Conservation (phyloP, 2,888 invertebrate genomes). For the Hirudinaria manillensis region DNA sequence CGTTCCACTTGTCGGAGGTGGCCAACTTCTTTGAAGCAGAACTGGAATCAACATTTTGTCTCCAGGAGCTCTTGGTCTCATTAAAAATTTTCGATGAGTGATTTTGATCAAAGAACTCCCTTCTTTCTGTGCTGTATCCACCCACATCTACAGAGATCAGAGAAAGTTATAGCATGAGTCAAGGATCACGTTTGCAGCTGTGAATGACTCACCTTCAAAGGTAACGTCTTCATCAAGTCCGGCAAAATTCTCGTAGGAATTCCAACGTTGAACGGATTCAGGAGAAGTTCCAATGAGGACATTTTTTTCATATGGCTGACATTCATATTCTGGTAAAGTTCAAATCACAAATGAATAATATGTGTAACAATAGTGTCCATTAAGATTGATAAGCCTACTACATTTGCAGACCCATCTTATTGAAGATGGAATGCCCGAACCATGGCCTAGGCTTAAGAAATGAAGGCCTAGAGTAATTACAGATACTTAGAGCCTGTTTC, state of each 20-base stretch:
- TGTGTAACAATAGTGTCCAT: no score
- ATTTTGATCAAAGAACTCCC: conserved; percentile 1
- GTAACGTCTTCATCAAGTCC: conserved; percentile 34
- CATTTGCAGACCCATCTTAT: no score
- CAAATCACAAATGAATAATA: not conserved
- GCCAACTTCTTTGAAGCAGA: not conserved
- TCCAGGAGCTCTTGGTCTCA: not conserved
- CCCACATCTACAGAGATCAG: no score
- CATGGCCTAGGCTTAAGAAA: no score
- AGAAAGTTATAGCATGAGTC: not conserved
- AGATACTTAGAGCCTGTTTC: no score
- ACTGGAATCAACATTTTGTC: not conserved
- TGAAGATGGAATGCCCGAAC: no score
- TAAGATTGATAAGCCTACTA: no score
- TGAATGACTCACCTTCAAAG: conserved; percentile 26
- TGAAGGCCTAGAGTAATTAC: no score
- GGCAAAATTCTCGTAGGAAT: conserved; percentile 68
- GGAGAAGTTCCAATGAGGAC: conserved; percentile 31
- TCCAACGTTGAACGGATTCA: conserved; percentile 70
- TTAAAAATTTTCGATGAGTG: not conserved
- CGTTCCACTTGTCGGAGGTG: conserved; percentile 7
- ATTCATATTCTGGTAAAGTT: conserved; percentile 43
- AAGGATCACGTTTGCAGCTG: not conserved
- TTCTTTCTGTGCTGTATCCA: not conserved
- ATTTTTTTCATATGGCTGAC: conserved; percentile 16